Base-by-base conservation (phyloP, 1,140 invertebrate species). In the Leptinotarsa undecemlineata region DNA sequence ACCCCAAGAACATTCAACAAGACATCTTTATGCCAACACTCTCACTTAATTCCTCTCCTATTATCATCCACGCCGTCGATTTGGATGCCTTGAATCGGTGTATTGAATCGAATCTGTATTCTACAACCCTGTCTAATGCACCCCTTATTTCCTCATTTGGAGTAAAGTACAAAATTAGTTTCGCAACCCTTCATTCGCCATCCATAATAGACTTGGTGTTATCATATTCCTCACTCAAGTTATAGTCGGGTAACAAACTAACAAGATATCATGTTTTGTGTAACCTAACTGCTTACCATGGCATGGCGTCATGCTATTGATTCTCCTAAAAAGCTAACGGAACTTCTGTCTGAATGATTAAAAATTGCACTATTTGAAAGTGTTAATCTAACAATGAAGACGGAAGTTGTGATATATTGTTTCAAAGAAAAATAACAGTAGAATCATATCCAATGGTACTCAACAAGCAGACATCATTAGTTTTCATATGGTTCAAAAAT, bases 11-110 rank as follows among this genome's bases (percentile, higher is more conserved):
- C 17, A 57, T 57, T 57, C 51, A 57, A 57, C n/a, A 57, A 57
- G 51, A 57, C 51, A 57, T 57, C 51, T 57, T 57, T 57, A 57
- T 57, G 51, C 51, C 51, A 57, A 57, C 51, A 57, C 51, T 57
- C 51, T 57, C 51, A 57, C 51, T 57, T 57, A 15, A 57, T 57
- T 57, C 51, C 51, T 57, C n/a, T 19, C 17, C 51, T 57, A 57
- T 57, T 57, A 57, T 57, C 51, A 57, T 57, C 51, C 6, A 42
- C 51, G 3, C 15, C 51, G 51, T 57, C 51, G 51, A 57, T 57
- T 57, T 57, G 15, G 51, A 57, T 4, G 51, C 51, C 51, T n/a
- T 17, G n/a, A 57, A 57, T 57, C 2, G 51, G 51, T 57, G 51
- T 57, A 57, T 57, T 57, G 51, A 57, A 19, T 57, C 51, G 51